A percentile compares a stretch with the other conserved stretches of the same genome.
Evolutionary conservation across 2,797 vertebrate genomes (phyloP).

Genomic region (Melanotaenia pygmaea): DNA sequence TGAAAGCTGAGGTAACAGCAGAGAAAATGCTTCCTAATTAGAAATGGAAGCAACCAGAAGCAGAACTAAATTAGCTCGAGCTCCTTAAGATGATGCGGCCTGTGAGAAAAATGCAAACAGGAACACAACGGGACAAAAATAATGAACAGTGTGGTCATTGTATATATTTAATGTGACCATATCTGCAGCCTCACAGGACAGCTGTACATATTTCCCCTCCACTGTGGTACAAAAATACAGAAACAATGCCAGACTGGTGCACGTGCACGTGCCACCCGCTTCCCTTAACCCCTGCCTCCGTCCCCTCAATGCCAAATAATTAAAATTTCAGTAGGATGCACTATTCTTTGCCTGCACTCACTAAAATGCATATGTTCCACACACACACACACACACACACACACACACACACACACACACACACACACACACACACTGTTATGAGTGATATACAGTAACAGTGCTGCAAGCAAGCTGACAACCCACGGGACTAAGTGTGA

Average conservation of each 20-base stretch:
- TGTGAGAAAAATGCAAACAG: constrained; percentile 3
- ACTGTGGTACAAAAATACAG: constrained; percentile 4
- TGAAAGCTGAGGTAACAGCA: constrained; percentile 43
- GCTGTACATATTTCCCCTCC: constrained; percentile 3
- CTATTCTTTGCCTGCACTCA: constrained; percentile 45
- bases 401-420: constrained; percentile 31
- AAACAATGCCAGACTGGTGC: constrained; percentile 39
- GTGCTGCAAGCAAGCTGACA: constrained; percentile 53
- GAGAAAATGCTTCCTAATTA: constrained; percentile 49
- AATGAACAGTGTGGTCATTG: constrained; percentile 15
- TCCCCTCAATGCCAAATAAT: constrained; percentile 56
- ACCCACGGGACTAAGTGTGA: constrained; percentile 61
- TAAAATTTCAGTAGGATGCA: constrained; percentile 60
- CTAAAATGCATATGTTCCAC: constrained; percentile 22
- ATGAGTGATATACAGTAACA: constrained; percentile 49
- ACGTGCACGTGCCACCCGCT: constrained; percentile 46
- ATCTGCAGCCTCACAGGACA: constrained; percentile 22
- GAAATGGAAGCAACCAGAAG: constrained; percentile 29
- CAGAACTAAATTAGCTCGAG: constrained; percentile 12
- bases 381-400: constrained; percentile 23
- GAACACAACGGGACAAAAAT: neutral
- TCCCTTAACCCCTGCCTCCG: constrained; percentile 40
- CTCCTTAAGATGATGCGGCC: neutral
- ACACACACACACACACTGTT: constrained; percentile 28
- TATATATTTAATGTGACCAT: constrained; percentile 35